Conservation (phyloP, 92 coral and sea anemone genomes). For the Palythoa caribaeorum region DNA sequence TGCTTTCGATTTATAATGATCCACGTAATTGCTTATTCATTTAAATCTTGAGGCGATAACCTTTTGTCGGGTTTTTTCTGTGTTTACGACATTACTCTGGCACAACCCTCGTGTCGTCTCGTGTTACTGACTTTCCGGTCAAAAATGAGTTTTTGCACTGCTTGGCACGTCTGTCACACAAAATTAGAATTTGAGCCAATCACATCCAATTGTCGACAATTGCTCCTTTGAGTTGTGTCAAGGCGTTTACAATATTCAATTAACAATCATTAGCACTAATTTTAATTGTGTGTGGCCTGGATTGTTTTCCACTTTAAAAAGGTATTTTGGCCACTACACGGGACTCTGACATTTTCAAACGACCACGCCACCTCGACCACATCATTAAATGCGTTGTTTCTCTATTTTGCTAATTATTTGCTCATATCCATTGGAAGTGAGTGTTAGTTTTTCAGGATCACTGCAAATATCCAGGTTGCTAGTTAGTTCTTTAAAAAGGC, state of each 20-base stretch:
- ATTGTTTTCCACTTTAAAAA: slow-evolving; percentile 2
- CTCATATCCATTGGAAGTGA: not conserved
- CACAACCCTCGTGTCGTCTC: slow-evolving; percentile 71
- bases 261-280: slow-evolving; percentile 74
- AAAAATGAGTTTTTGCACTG: slow-evolving; percentile 53
- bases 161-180: slow-evolving; percentile 38
- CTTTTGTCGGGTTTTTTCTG: slow-evolving; percentile 69
- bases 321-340: not conserved
- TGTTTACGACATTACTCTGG: slow-evolving; percentile 49
- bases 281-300: slow-evolving; percentile 75
- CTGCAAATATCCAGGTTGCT: no score
- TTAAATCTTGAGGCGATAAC: slow-evolving; percentile 86
- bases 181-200: slow-evolving; percentile 66
- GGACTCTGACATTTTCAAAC: not conserved
- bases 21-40: slow-evolving; percentile 90
- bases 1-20: slow-evolving; percentile 79
- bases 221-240: slow-evolving; percentile 80
- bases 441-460: not conserved
- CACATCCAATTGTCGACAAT: slow-evolving; percentile 54
- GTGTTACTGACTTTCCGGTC: slow-evolving; percentile 61
- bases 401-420: not conserved
- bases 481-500: no score
- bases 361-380: not conserved
- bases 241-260: slow-evolving; percentile 86
- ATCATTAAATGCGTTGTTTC: not conserved